A percentile compares a stretch with the other conserved stretches of the same genome.
Evolutionary conservation across 2,113 vertebrate species (phyloP).

Genomic region (Panthera leo): DNA sequence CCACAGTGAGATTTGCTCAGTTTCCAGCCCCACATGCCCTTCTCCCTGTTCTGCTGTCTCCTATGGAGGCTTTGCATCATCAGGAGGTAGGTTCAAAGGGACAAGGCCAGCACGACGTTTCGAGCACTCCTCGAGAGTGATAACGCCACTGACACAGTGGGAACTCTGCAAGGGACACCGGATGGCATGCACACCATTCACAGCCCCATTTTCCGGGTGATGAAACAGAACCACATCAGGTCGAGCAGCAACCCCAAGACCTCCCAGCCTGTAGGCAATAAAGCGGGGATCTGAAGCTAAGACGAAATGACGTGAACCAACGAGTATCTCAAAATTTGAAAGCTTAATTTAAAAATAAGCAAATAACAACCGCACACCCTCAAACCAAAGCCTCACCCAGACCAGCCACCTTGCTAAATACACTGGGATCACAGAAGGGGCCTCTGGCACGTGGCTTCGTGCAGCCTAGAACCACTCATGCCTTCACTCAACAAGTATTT

Average conservation of each 20-base stretch:
- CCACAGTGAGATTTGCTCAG: not conserved
- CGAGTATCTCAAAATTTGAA: not conserved
- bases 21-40: too few relatives aligned
- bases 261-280: not conserved
- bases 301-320: not conserved
- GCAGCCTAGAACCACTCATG: not conserved
- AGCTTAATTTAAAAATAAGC: not conserved
- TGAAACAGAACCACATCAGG: not conserved
- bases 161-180: not conserved
- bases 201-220: not conserved
- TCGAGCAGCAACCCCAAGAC: not conserved
- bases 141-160: not conserved
- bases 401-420: not conserved
- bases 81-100: not conserved
- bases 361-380: not conserved
- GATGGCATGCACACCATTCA: not conserved
- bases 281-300: not conserved
- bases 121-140: not conserved
- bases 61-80: accelerated
- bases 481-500: not conserved
- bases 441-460: accelerated
- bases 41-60: too few relatives aligned
- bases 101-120: too few relatives aligned
- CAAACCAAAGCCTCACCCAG: not conserved
- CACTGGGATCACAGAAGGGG: not conserved